Evolutionary conservation across 2,113 vertebrate genomes (phyloP), one percentile per base, ranked within the genome.

Genomic region (rabbit (Oryctolagus cuniculus)): DNA sequence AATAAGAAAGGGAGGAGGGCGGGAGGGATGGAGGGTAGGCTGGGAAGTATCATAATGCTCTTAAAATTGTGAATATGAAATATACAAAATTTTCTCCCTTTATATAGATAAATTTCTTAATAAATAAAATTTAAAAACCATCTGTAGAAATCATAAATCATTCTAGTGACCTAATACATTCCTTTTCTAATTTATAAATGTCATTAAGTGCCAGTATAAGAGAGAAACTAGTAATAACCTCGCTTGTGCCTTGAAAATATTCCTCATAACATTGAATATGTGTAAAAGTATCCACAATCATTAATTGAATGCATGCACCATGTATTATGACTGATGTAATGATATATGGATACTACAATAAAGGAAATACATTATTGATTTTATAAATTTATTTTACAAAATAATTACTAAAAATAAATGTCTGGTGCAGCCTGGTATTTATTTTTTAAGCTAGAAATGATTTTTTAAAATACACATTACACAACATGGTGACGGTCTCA

Each of bases 351-450:
- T 66, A 84, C 1, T 70, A 61, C 44, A 4, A 78, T 21, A 74
- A 86, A 38, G 3, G 29, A 31, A 66, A 49, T 17, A 29, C 88
- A 88, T 55, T 63, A 22, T 4, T 9, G n/a, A 34, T 12, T 63
- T 78, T 64, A 88, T 63, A 66, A 64, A 73, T n/a, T 51, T 86
- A 87, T 74, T 89, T 87, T 36, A 53, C 24, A 84, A 55, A 89
- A 75, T 58, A 70, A 72, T 11, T 58, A 49, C 11, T 21, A 82
- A 84, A 84, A 51, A 49, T 11, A 9, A 17, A 61, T 31, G 2
- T 27, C 19, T 90, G 21, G 10, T 49, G 29, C 7, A 79, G 36
- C 4, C 13, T 81, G 27, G 19, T 2, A 80, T 22, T 44, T 44
- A 34, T 55, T 66, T 86, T 80, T 80, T 79, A 22, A n/a, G 61